phyloP scores from a whole-genome alignment of 2,888 invertebrate genomes.

The Prenolepis imparis region DNA sequence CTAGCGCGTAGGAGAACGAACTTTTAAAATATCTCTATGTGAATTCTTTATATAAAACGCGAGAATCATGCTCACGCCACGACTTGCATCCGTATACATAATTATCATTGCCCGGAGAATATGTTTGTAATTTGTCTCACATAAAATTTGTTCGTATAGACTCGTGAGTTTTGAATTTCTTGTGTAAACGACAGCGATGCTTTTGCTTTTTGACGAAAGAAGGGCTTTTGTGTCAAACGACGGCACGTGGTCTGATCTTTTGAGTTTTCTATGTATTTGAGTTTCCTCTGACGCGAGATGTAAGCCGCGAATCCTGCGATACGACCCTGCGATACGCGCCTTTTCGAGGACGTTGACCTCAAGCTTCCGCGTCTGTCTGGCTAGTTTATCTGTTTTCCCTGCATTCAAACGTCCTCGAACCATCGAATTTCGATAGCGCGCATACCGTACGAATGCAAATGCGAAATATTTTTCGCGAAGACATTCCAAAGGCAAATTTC shows the following conservation, averaged over 20 bases:
- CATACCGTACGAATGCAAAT: conserved; percentile 26
- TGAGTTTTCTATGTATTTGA: not conserved
- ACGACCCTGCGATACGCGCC: conserved; percentile 68
- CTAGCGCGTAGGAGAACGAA: not conserved
- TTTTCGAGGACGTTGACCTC: conserved; percentile 75
- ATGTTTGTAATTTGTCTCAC: not conserved
- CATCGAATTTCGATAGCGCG: conserved; percentile 49
- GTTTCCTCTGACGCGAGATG: conserved; percentile 10
- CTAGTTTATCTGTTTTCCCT: conserved; percentile 55
- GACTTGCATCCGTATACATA: not conserved
- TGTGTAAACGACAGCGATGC: not conserved
- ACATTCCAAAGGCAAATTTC: conserved; percentile 26
- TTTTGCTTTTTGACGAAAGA: not conserved
- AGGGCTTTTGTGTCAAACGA: not conserved
- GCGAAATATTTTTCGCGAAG: conserved; percentile 40
- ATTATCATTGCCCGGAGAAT: conserved; percentile 13
- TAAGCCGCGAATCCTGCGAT: conserved; percentile 50
- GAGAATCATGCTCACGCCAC: not conserved
- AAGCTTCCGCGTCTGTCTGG: conserved; percentile 66
- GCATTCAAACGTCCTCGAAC: conserved; percentile 34
- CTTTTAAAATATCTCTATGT: not conserved
- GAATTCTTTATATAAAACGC: not conserved
- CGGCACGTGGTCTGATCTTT: not conserved
- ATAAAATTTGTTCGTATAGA: not conserved
- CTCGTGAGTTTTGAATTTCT: not conserved